phyloP scores from a whole-genome alignment of 2,113 vertebrate species.

The Sterna hirundo region DNA sequence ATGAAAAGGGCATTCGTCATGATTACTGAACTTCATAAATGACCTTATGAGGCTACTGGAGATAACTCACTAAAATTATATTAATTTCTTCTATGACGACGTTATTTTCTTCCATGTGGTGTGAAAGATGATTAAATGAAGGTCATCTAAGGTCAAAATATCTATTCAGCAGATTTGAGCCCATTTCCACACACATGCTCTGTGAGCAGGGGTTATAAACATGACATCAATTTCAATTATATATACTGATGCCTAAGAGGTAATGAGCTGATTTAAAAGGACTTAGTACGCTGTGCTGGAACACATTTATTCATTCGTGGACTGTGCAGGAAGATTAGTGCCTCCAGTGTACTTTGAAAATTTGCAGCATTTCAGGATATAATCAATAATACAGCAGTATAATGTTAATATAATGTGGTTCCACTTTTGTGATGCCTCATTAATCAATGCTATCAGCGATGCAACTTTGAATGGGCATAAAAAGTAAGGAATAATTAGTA shows the following conservation, averaged over 20 bases:
- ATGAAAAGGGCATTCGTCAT: background rate
- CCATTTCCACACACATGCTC: background rate
- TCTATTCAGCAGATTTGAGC: background rate
- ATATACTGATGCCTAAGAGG: background rate
- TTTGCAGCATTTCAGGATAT: background rate
- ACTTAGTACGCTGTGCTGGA: background rate
- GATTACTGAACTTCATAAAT: background rate
- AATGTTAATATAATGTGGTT: background rate
- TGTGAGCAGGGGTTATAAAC: background rate
- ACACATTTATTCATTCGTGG: background rate
- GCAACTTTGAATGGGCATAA: background rate
- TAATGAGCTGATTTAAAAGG: background rate
- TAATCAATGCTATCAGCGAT: background rate
- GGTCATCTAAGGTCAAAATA: background rate
- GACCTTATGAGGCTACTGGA: background rate
- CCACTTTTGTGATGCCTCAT: background rate
- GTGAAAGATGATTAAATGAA: background rate
- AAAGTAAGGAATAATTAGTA: background rate
- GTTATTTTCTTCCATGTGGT: background rate
- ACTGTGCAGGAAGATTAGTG: background rate
- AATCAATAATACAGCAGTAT: background rate
- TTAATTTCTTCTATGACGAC: background rate
- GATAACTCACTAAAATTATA: background rate
- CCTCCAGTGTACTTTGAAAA: background rate
- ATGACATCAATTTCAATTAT: slow-evolving; percentile 1